Base-by-base conservation (phyloP, 2,113 vertebrate species). In the Clarias gariepinus region DNA sequence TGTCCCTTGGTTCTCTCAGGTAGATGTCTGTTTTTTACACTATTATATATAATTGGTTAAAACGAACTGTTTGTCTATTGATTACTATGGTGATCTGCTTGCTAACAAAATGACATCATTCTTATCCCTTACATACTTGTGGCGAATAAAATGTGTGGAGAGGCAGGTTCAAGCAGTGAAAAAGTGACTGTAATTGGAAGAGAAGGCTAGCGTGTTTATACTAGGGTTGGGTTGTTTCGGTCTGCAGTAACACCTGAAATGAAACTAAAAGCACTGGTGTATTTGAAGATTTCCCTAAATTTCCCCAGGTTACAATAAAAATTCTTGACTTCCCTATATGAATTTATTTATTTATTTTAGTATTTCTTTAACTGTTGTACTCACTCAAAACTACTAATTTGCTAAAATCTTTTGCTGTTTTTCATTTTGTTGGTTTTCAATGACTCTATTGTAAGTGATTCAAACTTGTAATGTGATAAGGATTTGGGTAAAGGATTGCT, bases 251-350 rank as follows among this genome's bases (percentile, higher is more conserved):
- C 52, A 1, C n/a, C 41, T 60, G 57, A 87, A 85, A 21, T 61
- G 86, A 89, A 89, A 89, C 83, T 53, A 78, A 19, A 89, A 61
- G 33, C 23, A 21, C 12, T 21, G 47, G 60, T 52, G 77, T 57
- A 69, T 7, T 16, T 18, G 36, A 13, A 53, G 2, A 68, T 77
- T 82, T 36, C 30, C 4, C 52, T 28, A 74, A 81, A 76, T 13
- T n/a, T 28, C 28, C 23, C 52, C 11, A n/a, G 41, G 4, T 52
- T 47, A 74, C 36, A 23, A 25, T 3, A 47, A 33, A 69, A 74
- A 13, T 18, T 47, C 7, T 13, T 5, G 11, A 47, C 71, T 74
- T 76, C 23, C 73, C 23, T 2, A 23, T 41, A 41, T 41, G 11
- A 10, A 0, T 57, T 16, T 47, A 69, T 52, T 64, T 9, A 23